Evolutionary conservation across 1,140 invertebrate genomes (phyloP).

Genomic region (Megalopta genalis): DNA sequence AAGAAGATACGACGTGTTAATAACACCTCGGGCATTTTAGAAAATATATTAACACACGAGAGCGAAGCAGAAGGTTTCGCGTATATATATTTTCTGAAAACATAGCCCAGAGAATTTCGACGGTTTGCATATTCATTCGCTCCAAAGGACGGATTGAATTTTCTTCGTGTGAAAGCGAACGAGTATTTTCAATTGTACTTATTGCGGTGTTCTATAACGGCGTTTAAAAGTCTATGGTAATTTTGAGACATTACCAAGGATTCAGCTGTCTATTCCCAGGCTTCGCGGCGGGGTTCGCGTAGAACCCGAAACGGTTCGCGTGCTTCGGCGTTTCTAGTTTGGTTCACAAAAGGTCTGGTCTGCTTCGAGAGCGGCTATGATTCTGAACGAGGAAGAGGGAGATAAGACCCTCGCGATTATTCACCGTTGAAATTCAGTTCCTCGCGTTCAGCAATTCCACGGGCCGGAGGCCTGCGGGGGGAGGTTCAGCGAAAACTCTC

Average conservation of each 20-base stretch:
- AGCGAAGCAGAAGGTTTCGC: no score
- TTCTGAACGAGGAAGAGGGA: slow-evolving; percentile 22
- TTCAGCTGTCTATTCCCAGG: slow-evolving; percentile 37
- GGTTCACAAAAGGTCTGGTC: slow-evolving; percentile 44
- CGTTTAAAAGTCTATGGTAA: not conserved
- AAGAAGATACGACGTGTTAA: no score
- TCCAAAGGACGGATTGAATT: no score
- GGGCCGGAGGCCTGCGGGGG: not conserved
- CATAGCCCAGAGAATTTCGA: no score
- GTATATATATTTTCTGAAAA: no score
- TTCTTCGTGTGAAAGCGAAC: no score
- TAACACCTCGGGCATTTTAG: no score
- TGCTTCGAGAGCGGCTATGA: slow-evolving; percentile 10
- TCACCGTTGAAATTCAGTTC: slow-evolving; percentile 39
- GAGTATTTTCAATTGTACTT: not conserved
- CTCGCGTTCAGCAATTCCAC: slow-evolving; percentile 19
- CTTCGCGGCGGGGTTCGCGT: not conserved
- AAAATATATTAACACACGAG: no score
- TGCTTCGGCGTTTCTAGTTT: slow-evolving; percentile 42
- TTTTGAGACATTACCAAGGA: not conserved
- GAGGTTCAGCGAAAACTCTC: slow-evolving; percentile 29
- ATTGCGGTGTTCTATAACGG: not conserved
- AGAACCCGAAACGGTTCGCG: slow-evolving; percentile 42
- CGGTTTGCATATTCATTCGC: no score
- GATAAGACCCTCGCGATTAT: slow-evolving; percentile 40